Conservation (phyloP, 1,140 invertebrate species). For the Capitella teleta region DNA sequence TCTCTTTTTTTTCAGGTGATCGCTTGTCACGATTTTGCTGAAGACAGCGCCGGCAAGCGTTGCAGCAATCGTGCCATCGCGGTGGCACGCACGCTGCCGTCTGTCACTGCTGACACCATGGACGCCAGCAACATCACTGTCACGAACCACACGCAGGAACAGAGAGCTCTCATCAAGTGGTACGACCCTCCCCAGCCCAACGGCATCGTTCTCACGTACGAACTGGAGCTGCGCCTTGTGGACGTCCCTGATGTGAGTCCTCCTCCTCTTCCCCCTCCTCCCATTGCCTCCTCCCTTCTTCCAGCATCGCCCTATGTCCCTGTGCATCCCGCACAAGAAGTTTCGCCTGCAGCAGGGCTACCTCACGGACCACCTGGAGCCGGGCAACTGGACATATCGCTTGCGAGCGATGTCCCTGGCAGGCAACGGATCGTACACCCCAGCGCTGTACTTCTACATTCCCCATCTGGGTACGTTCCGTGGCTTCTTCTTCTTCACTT, state of each 20-base stretch:
- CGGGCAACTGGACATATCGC: slow-evolving; percentile 73
- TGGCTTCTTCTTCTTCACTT: not conserved
- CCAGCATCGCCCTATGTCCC: slow-evolving; percentile 30
- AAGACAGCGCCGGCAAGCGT: slow-evolving; percentile 14
- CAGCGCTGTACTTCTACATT: slow-evolving; percentile 53
- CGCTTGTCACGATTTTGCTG: slow-evolving; percentile 28
- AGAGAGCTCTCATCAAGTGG: slow-evolving; percentile 52
- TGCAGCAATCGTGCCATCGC: slow-evolving; percentile 37
- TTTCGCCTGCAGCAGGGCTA: slow-evolving; percentile 35
- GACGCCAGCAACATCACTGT: slow-evolving; percentile 20
- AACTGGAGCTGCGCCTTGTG: slow-evolving; percentile 58
- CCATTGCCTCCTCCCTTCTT: not conserved
- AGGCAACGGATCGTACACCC: slow-evolving; percentile 59
- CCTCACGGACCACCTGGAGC: slow-evolving; percentile 42
- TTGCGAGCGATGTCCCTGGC: slow-evolving; percentile 68
- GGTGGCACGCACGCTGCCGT: slow-evolving; percentile 25
- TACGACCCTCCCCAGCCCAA: slow-evolving; percentile 68
- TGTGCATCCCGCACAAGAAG: slow-evolving; percentile 50
- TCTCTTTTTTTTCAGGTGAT: slow-evolving; percentile 19
- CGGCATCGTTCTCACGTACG: slow-evolving; percentile 70
- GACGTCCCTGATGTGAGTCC: slow-evolving; percentile 43
- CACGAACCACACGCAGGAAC: slow-evolving; percentile 30
- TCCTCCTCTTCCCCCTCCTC: not conserved
- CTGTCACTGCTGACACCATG: slow-evolving; percentile 33
- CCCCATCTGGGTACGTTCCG: slow-evolving; percentile 28